phyloP scores from a whole-genome alignment of 2,797 vertebrate genomes.

The Basileuterus tristriatus region DNA sequence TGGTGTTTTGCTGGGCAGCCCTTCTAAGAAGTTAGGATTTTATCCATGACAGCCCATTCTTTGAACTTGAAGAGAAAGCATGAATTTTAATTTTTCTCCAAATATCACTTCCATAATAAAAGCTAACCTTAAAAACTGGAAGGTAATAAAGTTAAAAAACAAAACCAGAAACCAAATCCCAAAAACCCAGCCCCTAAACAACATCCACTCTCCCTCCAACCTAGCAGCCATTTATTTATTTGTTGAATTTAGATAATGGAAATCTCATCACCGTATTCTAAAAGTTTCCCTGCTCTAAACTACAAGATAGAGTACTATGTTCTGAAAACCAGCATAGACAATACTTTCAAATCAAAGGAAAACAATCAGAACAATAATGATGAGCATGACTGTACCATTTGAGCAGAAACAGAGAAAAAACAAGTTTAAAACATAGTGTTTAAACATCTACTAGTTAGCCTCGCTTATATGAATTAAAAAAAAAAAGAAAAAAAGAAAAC shows the following conservation, averaged over 20 bases:
- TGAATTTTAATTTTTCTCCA: neutral
- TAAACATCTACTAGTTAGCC: slow-evolving; percentile 28
- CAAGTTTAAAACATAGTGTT: neutral
- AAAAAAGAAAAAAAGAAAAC: neutral
- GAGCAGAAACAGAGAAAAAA: slow-evolving; percentile 24
- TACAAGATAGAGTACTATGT: neutral
- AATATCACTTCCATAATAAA: neutral
- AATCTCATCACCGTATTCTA: neutral
- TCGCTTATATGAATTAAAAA: neutral
- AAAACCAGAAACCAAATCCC: neutral
- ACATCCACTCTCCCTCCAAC: neutral
- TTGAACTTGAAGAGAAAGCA: neutral
- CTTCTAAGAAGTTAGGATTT: slow-evolving; percentile 64
- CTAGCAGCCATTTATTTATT: slow-evolving; percentile 14
- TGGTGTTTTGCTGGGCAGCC: slow-evolving; percentile 29
- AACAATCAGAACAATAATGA: neutral
- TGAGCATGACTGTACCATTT: neutral
- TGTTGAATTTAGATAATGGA: neutral
- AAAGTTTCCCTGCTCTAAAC: slow-evolving; percentile 23
- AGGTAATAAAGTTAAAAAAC: neutral
- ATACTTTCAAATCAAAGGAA: slow-evolving; percentile 22
- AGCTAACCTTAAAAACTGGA: neutral
- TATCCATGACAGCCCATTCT: slow-evolving; percentile 21
- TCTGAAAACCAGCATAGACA: neutral
- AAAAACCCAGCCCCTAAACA: neutral